These are phyloP conservation scores for Ataeniobius toweri DNA, from an alignment of 2,797 vertebrate genomes.

Conservation along the genomic window DNA sequence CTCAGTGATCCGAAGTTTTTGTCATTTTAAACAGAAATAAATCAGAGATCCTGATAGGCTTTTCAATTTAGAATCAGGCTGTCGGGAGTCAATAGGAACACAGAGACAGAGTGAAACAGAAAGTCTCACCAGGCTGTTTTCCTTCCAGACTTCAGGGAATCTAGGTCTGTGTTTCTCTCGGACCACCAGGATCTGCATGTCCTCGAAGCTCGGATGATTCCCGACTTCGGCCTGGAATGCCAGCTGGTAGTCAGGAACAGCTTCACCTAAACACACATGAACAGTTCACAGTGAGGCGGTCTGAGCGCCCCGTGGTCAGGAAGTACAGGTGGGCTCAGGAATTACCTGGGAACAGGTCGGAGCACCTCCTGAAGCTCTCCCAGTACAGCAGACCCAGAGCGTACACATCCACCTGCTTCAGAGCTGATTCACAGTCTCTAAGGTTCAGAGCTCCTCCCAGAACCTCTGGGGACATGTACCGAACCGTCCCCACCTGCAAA, in stretches of 20 bases:
- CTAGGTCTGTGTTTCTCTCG: constrained; percentile 91
- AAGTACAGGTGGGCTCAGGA: neutral
- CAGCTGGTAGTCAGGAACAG: constrained; percentile 91
- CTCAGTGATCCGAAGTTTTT: neutral
- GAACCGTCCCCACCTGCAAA: constrained; percentile 90
- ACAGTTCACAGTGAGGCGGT: constrained; percentile 1
- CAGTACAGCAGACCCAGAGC: constrained; percentile 94
- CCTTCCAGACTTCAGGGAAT: constrained; percentile 95
- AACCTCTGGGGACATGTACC: constrained; percentile 96
- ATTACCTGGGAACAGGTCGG: constrained; percentile 89
- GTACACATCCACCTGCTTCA: constrained; percentile 99
- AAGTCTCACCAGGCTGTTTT: constrained; percentile 88
- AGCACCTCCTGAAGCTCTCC: constrained; percentile 96
- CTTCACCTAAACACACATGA: constrained; percentile 79
- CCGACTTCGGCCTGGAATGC: constrained; percentile 93
- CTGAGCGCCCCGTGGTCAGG: neutral
- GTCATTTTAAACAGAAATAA: neutral
- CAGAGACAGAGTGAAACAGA: neutral
- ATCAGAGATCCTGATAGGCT: neutral
- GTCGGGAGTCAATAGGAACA: neutral
- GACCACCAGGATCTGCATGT: constrained; percentile 94
- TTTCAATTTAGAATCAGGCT: neutral
- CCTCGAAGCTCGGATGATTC: constrained; percentile 93
- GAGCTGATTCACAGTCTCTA: constrained; percentile 91
- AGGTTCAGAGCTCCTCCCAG: constrained; percentile 95